Evolutionary conservation across 2,888 invertebrate species (phyloP).

Genomic region (Agrochola macilenta): DNA sequence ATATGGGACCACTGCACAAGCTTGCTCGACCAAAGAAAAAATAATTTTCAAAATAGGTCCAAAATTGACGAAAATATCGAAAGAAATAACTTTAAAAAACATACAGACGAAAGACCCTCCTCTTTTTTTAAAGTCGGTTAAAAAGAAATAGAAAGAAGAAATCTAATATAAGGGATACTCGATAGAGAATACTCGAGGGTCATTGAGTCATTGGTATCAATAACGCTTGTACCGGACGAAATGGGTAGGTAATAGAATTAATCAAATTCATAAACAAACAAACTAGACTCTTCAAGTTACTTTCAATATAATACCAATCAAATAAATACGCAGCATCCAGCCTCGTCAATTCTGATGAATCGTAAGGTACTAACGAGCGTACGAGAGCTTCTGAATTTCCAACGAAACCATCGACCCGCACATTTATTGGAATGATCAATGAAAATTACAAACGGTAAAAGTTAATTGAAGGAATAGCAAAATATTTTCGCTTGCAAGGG

Average conservation of each 20-base stretch:
- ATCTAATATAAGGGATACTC: neutral
- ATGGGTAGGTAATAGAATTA: neutral
- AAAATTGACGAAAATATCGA: too few species aligned
- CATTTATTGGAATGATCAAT: constrained; percentile 25
- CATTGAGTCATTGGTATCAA: neutral
- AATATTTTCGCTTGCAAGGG: constrained; percentile 21
- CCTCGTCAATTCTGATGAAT: constrained; percentile 9
- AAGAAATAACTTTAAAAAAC: too few species aligned
- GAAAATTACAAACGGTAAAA: constrained; percentile 19
- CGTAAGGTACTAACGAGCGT: constrained; percentile 16
- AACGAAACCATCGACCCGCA: constrained; percentile 22
- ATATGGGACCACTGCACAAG: too few species aligned
- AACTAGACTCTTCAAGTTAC: neutral
- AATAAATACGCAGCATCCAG: constrained; percentile 19
- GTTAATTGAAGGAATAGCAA: constrained; percentile 15
- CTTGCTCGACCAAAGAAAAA: too few species aligned
- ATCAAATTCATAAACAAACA: neutral
- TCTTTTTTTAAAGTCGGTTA: too few species aligned
- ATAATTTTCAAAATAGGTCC: too few species aligned
- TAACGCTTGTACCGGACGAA: neutral
- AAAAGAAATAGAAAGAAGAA: neutral
- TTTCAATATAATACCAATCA: neutral
- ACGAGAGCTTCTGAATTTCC: constrained; percentile 24
- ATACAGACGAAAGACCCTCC: too few species aligned
- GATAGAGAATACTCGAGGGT: neutral